Conservation (phyloP, 2,797 vertebrate species). For the Ceryle rudis region DNA sequence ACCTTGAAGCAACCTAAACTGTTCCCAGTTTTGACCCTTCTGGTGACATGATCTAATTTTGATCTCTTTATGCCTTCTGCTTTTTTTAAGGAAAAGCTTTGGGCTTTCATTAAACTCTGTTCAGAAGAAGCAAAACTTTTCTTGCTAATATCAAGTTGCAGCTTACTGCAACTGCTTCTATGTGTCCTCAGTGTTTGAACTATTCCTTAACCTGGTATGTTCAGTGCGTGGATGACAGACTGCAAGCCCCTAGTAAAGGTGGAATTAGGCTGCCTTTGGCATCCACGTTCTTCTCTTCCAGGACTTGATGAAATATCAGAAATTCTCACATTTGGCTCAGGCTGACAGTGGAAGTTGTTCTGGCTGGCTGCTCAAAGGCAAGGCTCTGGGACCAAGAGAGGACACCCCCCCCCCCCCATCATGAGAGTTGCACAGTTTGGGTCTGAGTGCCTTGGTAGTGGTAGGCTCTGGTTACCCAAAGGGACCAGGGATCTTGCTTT, state of each 20-base stretch:
- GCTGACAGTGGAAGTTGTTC: background rate
- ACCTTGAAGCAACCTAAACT: background rate
- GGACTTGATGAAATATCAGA: background rate
- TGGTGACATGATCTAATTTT: background rate
- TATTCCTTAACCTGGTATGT: background rate
- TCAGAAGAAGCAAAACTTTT: background rate
- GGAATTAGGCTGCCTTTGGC: background rate
- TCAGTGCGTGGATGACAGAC: background rate
- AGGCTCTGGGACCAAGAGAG: background rate
- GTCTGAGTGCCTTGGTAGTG: background rate
- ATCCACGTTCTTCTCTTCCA: fast-evolving
- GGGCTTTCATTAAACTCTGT: background rate
- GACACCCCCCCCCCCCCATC: fast-evolving
- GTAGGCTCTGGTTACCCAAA: background rate
- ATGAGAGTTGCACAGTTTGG: fast-evolving
- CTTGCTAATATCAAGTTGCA: background rate
- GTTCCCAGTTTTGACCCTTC: background rate
- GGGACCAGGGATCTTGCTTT: background rate
- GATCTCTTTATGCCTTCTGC: background rate
- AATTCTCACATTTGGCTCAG: background rate
- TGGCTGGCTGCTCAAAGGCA: background rate
- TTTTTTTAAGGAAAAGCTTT: background rate
- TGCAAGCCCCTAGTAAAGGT: background rate
- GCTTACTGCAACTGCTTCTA: background rate
- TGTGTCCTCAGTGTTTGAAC: fast-evolving